Evolutionary conservation across 2,888 invertebrate species (phyloP), one percentile per base, ranked within the genome.

Genomic region (Ochropleura plecta): DNA sequence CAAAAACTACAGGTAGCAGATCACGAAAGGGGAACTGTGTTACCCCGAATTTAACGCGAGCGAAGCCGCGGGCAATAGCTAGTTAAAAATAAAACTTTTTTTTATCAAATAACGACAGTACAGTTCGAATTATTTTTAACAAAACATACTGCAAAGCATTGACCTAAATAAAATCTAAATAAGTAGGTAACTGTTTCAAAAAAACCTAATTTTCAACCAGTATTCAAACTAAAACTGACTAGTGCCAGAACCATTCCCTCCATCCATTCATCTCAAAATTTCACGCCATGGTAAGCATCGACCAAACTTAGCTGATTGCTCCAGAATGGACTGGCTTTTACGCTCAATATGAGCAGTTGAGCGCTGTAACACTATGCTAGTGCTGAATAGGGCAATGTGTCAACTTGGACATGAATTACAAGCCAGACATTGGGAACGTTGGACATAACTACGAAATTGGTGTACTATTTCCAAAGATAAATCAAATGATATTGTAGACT

Each of bases 281-380:
- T 79, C 79, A 79, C 78, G 76, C 65, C 44, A 59, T 62, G 62
- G 72, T 81, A 65, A 86, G 57, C 76, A 75, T 44, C 42, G 53
- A 48, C 20, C 62, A 60, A 90, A 90, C 88, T 91, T 90, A 83
- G 86, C 76, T 89, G 91, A 92, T 91, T 91, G 90, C 82, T 89
- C 81, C 70, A 76, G 65, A 72, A 70, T 76, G 60, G 69, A 71
- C 70, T 64, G 40, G 65, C 72, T 80, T 83, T 80, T 80, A 55
- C 63, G 70, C 55, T 46, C 55, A 48, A 62, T 73, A 68, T n/a
- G 76, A 70, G 40, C 51, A 75, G 30, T 79, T 73, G 48, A 71
- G 18, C 42, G 30, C 62, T 60, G 20, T 30, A 46, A 55, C 16
- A 79, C 44, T 63, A 51, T 12, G 48, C 30, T 40, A 46, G 63